Percentiles rank a stretch among this genome's conserved stretches.
phyloP scores from a whole-genome alignment of 1,140 invertebrate species.

The Meloidogyne hapla region DNA sequence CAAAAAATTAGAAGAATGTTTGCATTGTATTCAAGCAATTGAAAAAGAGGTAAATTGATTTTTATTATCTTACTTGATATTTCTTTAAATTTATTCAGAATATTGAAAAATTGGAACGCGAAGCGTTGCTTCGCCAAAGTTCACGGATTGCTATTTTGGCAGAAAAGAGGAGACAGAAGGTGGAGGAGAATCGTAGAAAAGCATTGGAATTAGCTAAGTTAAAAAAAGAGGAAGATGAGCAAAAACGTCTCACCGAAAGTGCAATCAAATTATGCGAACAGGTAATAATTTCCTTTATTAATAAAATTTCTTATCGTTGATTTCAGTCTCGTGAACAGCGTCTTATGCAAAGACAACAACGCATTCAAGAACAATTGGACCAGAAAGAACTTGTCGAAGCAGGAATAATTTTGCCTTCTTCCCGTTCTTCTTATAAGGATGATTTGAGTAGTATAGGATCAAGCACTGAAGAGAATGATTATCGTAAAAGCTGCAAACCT shows the following conservation, averaged over 20 bases:
- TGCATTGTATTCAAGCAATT: constrained; percentile 8
- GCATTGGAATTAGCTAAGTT: not conserved
- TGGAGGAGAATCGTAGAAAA: not conserved
- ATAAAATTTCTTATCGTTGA: not conserved
- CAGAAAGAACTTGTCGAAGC: constrained; percentile 12
- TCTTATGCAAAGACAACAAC: constrained; percentile 20
- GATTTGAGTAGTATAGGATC: not conserved
- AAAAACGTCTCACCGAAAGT: constrained; percentile 11
- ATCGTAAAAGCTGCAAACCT: not conserved
- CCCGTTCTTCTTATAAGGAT: not conserved
- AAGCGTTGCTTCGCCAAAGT: not conserved
- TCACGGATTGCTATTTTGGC: not conserved
- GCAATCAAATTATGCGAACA: not conserved
- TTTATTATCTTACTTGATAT: not conserved
- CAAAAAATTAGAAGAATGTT: constrained; percentile 20
- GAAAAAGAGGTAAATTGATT: constrained; percentile 8
- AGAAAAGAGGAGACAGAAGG: not conserved
- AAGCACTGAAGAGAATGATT: not conserved
- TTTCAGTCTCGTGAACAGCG: constrained; percentile 33
- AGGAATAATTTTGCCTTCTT: constrained; percentile 8
- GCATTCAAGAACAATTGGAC: constrained; percentile 14
- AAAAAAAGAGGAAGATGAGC: not conserved
- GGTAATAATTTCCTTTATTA: not conserved
- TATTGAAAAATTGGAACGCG: not conserved
- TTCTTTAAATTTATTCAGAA: not conserved